phyloP scores from a whole-genome alignment of 1,140 invertebrate genomes.

The Diabrotica virgifera region DNA sequence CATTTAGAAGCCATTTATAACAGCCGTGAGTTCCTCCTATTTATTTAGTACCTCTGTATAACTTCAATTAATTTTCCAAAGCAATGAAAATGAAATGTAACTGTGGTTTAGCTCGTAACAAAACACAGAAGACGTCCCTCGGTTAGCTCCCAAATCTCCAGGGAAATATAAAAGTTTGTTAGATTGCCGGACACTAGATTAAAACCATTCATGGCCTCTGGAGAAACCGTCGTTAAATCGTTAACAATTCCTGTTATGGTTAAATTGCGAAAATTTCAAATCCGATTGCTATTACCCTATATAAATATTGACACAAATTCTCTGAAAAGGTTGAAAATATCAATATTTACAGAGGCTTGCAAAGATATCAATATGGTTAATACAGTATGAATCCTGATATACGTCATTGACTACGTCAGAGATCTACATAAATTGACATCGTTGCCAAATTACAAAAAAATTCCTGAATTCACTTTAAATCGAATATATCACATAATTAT shows the following conservation, averaged over 20 bases:
- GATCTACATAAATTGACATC: no score
- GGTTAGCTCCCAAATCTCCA: background rate
- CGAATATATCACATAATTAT: no score
- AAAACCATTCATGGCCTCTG: slow-evolving; percentile 1
- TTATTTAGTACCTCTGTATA: background rate
- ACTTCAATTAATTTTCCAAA: background rate
- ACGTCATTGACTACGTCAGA: no score
- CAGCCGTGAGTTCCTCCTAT: background rate
- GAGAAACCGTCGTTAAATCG: background rate
- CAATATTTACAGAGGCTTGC: no score
- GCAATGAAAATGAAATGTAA: slow-evolving; percentile 3
- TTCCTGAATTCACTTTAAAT: no score
- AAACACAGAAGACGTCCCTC: slow-evolving; percentile 1
- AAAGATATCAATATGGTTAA: no score
- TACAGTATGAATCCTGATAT: no score
- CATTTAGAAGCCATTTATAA: background rate
- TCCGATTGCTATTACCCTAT: background rate
- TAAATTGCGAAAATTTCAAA: background rate
- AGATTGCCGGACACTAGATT: slow-evolving; percentile 2
- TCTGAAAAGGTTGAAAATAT: no score
- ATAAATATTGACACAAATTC: background rate
- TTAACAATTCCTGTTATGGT: background rate
- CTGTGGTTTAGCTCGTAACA: background rate
- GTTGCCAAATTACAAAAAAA: no score
- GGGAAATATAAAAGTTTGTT: slow-evolving; percentile 3